Evolutionary conservation across 2,113 vertebrate genomes (phyloP).

Genomic region (Passer domesticus): DNA sequence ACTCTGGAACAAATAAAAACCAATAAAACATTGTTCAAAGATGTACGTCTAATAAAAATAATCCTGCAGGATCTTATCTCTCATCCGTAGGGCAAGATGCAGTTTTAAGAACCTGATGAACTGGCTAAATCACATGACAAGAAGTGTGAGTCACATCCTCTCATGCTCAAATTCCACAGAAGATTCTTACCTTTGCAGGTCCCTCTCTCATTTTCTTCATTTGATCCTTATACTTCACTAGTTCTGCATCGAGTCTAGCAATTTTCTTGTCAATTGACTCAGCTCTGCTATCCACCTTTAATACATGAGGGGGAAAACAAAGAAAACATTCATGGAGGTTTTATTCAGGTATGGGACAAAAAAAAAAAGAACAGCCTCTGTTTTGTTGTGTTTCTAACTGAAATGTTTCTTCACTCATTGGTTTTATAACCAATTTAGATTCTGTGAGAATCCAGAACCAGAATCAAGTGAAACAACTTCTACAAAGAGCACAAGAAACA

Average conservation of each 20-base stretch:
- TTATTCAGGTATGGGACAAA: background rate
- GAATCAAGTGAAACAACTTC: background rate
- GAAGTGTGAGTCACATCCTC: background rate
- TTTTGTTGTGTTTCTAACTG: background rate
- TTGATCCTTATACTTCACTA: constrained; percentile 97
- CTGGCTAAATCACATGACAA: background rate
- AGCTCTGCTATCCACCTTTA: constrained; percentile 90
- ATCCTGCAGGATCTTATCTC: background rate
- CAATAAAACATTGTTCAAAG: background rate
- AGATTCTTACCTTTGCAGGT: constrained; percentile 88
- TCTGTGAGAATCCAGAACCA: background rate
- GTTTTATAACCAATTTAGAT: background rate
- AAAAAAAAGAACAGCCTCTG: background rate
- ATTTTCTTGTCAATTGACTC: constrained; percentile 98
- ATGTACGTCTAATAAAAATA: background rate
- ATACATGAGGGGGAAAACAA: background rate
- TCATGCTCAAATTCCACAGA: background rate
- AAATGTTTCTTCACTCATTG: background rate
- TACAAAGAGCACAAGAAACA: background rate
- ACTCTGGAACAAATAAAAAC: background rate
- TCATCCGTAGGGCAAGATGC: background rate
- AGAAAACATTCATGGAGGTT: background rate
- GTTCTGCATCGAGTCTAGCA: constrained; percentile 88
- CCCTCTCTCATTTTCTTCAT: constrained; percentile 99
- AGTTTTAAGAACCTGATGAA: background rate